Base-by-base conservation (phyloP, 2,888 invertebrate genomes). In the Aporophyla nigra region DNA sequence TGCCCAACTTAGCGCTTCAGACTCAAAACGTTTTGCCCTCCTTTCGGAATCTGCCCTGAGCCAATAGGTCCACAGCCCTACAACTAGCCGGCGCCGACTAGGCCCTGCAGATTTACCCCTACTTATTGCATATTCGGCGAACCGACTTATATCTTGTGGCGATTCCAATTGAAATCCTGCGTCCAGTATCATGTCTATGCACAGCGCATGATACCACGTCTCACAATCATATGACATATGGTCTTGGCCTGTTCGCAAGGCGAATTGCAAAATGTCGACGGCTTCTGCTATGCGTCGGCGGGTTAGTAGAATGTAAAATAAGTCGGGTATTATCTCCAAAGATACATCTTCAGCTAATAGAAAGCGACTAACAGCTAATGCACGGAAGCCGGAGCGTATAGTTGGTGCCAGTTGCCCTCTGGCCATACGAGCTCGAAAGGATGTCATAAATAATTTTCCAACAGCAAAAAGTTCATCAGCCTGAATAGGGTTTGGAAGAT, bases 181-280 rank as follows among this genome's bases (percentile, higher is more conserved):
- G 84, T 98, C 97, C 58, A 97, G 88, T 70, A 97, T 93, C 85
- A 97, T 89, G 72, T 97, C 97, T 74, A 97, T 93, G 80, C 97
- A 97, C 54, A 97, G 93, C 0, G 97, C 97, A 84, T 97, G 97
- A 86, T 97, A 97, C 96, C 97, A 97, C 16, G 93, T 94, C 86
- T 96, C 95, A 79, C 91, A 91, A 67, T 93, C 93, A 70, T 92
- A 88, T 21, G 93, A 90, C 63, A 87, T 77, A 74, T 90, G 87
- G 73, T 86, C 90, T 76, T 92, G 88, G 21, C 87, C 86, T 74
- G 95, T 85, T 51, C 89, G 88, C 70, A 93, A 87, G 27, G 96
- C 86, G 75, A 96, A 90, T 63, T 93, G 92, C 56, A 96, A 87
- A 56, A 97, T 88, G 75, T 97, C 96, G 21, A 97, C 90, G 5